Evolutionary conservation across 2,113 vertebrate species (phyloP).

Genomic region (Atlantisia rogersi): DNA sequence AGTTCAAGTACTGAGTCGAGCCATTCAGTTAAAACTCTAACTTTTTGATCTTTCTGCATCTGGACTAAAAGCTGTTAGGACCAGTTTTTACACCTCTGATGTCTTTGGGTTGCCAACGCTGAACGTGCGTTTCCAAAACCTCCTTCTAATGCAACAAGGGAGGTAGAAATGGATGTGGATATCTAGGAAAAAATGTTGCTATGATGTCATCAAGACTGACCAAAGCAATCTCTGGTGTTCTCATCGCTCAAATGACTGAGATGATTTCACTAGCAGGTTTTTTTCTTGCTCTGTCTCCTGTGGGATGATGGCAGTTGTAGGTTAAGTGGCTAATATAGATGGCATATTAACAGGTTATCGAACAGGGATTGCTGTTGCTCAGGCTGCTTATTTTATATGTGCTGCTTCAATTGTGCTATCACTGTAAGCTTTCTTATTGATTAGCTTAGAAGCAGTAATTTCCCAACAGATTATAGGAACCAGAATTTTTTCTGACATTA

Average conservation of each 20-base stretch:
- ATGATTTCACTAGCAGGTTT: not conserved
- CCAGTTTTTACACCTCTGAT: not conserved
- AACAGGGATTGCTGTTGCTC: not conserved
- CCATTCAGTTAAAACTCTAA: not conserved
- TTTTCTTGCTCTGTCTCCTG: not conserved
- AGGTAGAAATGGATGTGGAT: not conserved
- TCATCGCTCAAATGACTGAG: not conserved
- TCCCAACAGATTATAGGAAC: not conserved
- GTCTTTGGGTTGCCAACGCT: not conserved
- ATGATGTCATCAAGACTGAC: not conserved
- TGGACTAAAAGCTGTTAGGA: not conserved
- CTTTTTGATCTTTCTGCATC: not conserved
- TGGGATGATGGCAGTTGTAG: not conserved
- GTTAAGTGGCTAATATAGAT: not conserved
- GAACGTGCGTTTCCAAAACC: not conserved
- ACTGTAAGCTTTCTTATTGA: not conserved
- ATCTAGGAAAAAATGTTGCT: not conserved
- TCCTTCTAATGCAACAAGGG: not conserved
- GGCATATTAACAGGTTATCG: not conserved
- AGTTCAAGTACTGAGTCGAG: not conserved
- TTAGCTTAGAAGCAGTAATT: not conserved
- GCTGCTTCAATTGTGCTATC: not conserved
- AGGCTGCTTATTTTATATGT: not conserved
- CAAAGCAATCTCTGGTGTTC: not conserved
- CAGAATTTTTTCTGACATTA: not conserved